Percentiles rank a stretch among this genome's conserved stretches.
phyloP scores from a whole-genome alignment of 2,113 vertebrate genomes.

The Pelecanoides urinatrix region DNA sequence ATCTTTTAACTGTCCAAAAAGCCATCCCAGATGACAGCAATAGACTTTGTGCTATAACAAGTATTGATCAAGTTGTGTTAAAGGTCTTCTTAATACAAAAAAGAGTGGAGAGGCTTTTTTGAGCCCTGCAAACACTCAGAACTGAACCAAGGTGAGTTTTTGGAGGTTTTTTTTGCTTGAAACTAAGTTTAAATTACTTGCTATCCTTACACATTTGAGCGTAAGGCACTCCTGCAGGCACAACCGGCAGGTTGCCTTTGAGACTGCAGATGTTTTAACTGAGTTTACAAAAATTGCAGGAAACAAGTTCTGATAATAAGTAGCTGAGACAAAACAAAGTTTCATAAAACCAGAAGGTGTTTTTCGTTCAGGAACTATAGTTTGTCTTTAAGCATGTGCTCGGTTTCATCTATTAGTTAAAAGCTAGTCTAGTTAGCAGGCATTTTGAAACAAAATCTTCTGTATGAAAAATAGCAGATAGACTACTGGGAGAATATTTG shows the following conservation, averaged over 20 bases:
- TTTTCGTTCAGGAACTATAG: not conserved
- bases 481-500: not conserved
- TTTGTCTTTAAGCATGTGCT: not conserved
- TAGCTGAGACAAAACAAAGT: not conserved
- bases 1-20: not conserved
- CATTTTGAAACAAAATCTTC: not conserved
- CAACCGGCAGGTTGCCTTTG: not conserved
- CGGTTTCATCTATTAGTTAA: not conserved
- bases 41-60: not conserved
- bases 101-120: not conserved
- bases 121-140: not conserved
- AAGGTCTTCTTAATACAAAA: not conserved
- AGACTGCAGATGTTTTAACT: not conserved
- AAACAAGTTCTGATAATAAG: not conserved
- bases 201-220: not conserved
- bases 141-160: not conserved
- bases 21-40: not conserved
- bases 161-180: not conserved
- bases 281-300: not conserved
- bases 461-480: not conserved
- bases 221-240: not conserved
- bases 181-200: not conserved
- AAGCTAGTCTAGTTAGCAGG: not conserved
- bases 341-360: not conserved
- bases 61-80: not conserved